A percentile compares a stretch with the other conserved stretches of the same genome.
phyloP scores from a whole-genome alignment of 2,888 invertebrate species.

The Protophormia terraenovae region DNA sequence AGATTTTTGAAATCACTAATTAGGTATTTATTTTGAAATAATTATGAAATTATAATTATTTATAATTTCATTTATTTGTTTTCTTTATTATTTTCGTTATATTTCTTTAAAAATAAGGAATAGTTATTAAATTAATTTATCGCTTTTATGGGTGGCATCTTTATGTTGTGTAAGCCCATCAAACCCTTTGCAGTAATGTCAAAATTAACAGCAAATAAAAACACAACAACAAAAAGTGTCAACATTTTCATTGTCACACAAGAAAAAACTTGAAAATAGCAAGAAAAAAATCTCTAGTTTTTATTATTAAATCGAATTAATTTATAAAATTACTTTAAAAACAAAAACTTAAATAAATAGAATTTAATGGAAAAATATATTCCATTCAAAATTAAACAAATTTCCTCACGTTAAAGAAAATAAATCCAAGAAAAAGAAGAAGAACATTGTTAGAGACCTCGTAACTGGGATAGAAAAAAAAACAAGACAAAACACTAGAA shows the following conservation, averaged over 20 bases:
- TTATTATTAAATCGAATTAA: conserved; percentile 17
- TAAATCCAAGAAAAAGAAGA: conserved; percentile 32
- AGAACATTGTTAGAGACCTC: conserved; percentile 29
- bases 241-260: conserved; percentile 61
- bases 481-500: not conserved
- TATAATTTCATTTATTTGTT: not conserved
- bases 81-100: not conserved
- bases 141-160: not conserved
- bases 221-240: conserved; percentile 56
- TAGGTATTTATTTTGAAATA: no score
- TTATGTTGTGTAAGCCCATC: not conserved
- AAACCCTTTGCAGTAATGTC: conserved; percentile 5
- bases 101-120: not conserved
- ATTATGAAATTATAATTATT: no score
- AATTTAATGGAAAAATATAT: not conserved
- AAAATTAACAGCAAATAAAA: conserved; percentile 19
- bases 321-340: conserved; percentile 20
- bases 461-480: conserved; percentile 51
- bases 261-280: conserved; percentile 36
- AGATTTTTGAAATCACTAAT: no score
- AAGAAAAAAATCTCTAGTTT: not conserved
- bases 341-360: not conserved
- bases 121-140: not conserved
- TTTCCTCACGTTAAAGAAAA: not conserved
- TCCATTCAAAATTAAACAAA: not conserved